Conservation (phyloP, 1,140 invertebrate species). For the Drosophila sp. region DNA sequence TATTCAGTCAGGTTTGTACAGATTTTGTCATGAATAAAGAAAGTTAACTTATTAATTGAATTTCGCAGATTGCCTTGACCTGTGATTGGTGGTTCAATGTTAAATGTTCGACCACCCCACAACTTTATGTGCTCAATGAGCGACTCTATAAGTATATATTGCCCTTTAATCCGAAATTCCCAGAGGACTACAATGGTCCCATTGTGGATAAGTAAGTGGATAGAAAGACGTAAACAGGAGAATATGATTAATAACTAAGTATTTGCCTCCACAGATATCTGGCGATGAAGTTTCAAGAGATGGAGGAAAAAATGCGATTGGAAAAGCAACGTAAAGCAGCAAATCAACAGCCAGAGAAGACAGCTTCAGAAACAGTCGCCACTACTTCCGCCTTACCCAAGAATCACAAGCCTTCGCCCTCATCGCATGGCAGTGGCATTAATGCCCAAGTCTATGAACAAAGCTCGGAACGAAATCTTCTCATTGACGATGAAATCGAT, state of each 20-base stretch:
- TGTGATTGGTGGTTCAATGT: constrained; percentile 98
- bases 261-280: constrained; percentile 86
- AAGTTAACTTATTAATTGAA: background rate
- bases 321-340: constrained; percentile 81
- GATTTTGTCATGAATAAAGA: background rate
- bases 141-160: constrained; percentile 94
- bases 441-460: constrained; percentile 79
- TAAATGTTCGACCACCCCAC: constrained; percentile 90
- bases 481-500: constrained; percentile 78
- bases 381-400: constrained; percentile 53
- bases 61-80: constrained; percentile 85
- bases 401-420: constrained; percentile 53
- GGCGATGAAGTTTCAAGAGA: constrained; percentile 91
- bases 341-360: constrained; percentile 62
- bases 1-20: constrained; percentile 90
- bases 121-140: constrained; percentile 94
- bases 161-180: constrained; percentile 92
- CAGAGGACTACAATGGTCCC: constrained; percentile 93
- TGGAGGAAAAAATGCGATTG: constrained; percentile 88
- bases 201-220: constrained; percentile 89
- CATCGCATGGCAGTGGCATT: constrained; percentile 64
- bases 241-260: background rate
- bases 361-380: constrained; percentile 20
- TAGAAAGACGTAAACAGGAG: background rate
- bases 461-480: constrained; percentile 75